Conservation (phyloP, 2,113 vertebrate genomes). For the Chaenocephalus aceratus region DNA sequence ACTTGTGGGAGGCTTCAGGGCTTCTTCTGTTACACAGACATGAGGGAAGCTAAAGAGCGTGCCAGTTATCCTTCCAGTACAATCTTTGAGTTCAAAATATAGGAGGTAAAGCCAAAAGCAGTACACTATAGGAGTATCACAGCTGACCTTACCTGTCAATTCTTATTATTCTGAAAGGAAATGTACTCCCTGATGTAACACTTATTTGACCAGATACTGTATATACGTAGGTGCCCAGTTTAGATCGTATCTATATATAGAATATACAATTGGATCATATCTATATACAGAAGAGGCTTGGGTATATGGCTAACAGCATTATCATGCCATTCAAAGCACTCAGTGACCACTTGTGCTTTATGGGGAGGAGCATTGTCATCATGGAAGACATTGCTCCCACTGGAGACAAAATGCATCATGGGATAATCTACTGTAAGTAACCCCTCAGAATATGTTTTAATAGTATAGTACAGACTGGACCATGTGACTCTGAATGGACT, state of each 20-base stretch:
- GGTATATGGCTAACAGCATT: slow-evolving; percentile 76
- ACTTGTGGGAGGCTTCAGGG: slow-evolving; percentile 46
- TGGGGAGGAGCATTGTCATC: slow-evolving; percentile 76
- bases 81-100: slow-evolving; percentile 9
- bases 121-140: neutral
- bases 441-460: slow-evolving; percentile 63
- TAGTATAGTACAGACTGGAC: slow-evolving; percentile 33
- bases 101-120: neutral
- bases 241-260: slow-evolving; percentile 71
- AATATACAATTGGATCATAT: slow-evolving; percentile 68
- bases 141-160: slow-evolving; percentile 40
- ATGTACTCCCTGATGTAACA: slow-evolving; percentile 22
- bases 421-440: slow-evolving; percentile 64
- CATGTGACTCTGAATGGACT: slow-evolving; percentile 42
- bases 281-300: slow-evolving; percentile 67
- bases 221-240: slow-evolving; percentile 46
- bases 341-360: slow-evolving; percentile 77
- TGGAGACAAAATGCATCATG: slow-evolving; percentile 68
- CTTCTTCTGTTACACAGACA: slow-evolving; percentile 37
- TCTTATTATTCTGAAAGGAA: neutral
- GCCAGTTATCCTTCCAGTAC: slow-evolving; percentile 20
- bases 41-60: slow-evolving; percentile 26
- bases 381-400: slow-evolving; percentile 68
- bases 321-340: slow-evolving; percentile 77
- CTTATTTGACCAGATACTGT: slow-evolving; percentile 32